Evolutionary conservation across 2,797 vertebrate species (phyloP).

Genomic region (Anas georgica): DNA sequence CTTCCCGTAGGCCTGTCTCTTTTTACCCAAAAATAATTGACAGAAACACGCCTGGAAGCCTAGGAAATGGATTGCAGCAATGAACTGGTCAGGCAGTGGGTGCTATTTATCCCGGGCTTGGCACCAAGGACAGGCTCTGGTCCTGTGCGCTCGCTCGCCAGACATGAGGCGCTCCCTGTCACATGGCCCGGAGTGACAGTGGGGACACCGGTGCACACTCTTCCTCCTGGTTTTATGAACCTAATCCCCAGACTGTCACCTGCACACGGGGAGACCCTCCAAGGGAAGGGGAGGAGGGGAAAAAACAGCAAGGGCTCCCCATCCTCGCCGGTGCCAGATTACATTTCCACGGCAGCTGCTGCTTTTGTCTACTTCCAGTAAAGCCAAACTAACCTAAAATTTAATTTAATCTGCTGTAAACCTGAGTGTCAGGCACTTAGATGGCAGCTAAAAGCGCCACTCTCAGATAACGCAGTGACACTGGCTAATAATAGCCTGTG

Average conservation of each 20-base stretch:
- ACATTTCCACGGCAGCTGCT: constrained; percentile 88
- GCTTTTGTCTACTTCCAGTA: constrained; percentile 86
- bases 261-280: neutral
- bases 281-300: accelerated
- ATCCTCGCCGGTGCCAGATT: constrained; percentile 78
- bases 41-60: neutral
- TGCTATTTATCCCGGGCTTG: neutral
- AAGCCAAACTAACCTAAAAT: constrained; percentile 90
- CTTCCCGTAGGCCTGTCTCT: neutral
- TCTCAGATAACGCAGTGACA: constrained; percentile 88
- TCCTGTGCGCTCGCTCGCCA: neutral
- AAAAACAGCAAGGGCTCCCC: constrained; percentile 66
- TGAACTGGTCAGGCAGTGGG: neutral
- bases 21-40: neutral
- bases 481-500: constrained; percentile 87
- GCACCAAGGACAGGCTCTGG: neutral
- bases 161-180: neutral
- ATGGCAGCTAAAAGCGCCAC: constrained; percentile 87
- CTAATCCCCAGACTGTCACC: constrained; percentile 13
- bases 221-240: neutral
- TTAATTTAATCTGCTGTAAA: constrained; percentile 91
- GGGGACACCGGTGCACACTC: neutral
- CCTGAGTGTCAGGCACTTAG: constrained; percentile 88
- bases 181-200: accelerated
- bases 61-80: neutral